Evolutionary conservation across 1,140 invertebrate species (phyloP).

Genomic region (Colletes gigas): DNA sequence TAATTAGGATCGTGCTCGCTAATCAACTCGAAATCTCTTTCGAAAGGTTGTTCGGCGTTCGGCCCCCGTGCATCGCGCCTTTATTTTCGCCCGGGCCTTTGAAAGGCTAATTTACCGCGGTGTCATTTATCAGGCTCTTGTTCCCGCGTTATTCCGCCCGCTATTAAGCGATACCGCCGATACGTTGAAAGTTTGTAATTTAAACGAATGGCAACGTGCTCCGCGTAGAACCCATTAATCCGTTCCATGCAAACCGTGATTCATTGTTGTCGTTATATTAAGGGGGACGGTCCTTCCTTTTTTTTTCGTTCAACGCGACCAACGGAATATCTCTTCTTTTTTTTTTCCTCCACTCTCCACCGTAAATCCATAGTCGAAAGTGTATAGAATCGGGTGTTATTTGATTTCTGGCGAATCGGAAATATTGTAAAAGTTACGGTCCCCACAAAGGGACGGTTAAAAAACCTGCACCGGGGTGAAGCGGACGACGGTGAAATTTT

Average conservation of each 20-base stretch:
- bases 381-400: no score
- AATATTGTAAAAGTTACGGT: no score
- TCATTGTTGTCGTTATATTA: not conserved
- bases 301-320: no score
- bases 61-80: not conserved
- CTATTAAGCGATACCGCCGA: conserved; percentile 9
- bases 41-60: not conserved
- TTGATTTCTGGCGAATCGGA: no score
- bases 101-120: conserved; percentile 17
- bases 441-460: no score
- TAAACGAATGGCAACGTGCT: conserved; percentile 6
- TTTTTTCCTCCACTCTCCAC: no score
- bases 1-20: conserved; percentile 34
- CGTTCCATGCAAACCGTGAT: not conserved
- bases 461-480: no score
- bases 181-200: conserved; percentile 31
- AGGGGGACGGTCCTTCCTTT: no score
- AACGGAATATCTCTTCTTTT: no score
- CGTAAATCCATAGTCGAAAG: no score
- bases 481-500: no score
- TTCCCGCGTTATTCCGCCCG: not conserved
- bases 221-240: conserved; percentile 9
- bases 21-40: conserved; percentile 49
- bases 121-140: conserved; percentile 30
- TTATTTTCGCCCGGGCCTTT: conserved; percentile 23